Evolutionary conservation across 2,797 vertebrate species (phyloP), one percentile per base, ranked within the genome.

Genomic region (Peromyscus attwateri): DNA sequence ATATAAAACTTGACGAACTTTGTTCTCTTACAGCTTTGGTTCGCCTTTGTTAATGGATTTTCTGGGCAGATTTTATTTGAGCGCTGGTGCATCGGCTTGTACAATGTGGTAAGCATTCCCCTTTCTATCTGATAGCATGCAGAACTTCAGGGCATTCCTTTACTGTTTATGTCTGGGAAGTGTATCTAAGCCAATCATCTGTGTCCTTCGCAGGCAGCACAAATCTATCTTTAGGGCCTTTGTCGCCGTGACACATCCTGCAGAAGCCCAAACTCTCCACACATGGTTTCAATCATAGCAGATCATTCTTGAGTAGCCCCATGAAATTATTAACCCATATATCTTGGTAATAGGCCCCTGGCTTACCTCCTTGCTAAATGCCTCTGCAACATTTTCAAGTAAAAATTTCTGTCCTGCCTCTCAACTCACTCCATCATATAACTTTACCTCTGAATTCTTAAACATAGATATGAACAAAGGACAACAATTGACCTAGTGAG

Each of bases 51-150:
- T 98, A 99, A 99, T 97, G 99, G 99, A 97, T 99, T 99, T 99
- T 99, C 99, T 46, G 99, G 99, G 57, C 99, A 99, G 99, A 99
- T 99, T 99, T 98, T 99, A 70, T 99, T 99, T 99, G 99, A 99
- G 96, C 99, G 99, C 84, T 99, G 99, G 99, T 99, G 99, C 98
- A 99, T 99, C 62, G 99, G 99, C 98, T 98, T 99, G 94, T 99
- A 99, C 98, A 99, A 99, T 2, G 99, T 99, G 99, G 99, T 99
- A 99, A 99, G 99, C 99, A 92, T 97, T 95, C 62, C 29, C 1
- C 43, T 92, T 96, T 97, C 96, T 43, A 60, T 91, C 97, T 97
- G 96, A 90, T 85, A 83, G 62, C 95, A 23, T 60, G 92, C 85
- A 70, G 95, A 57, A 79, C 76, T 84, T 23, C 21, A 34, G 17